Percentiles rank a stretch among this genome's conserved stretches.
Conservation (phyloP, 2,113 vertebrate genomes). For the Chloroceryle aenea region DNA sequence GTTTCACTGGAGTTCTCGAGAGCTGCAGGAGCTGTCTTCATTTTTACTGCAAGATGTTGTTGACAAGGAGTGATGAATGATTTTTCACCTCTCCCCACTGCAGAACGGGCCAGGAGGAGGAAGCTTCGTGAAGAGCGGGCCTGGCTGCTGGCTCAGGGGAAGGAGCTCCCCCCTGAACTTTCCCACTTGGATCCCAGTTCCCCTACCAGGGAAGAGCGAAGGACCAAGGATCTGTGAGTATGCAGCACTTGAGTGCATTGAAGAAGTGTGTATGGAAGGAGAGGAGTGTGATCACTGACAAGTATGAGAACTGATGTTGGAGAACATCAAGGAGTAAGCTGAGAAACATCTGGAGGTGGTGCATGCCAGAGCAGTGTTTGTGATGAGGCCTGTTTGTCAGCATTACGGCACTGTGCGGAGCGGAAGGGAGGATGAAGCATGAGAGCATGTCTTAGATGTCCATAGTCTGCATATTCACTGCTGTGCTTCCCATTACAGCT, state of each 20-base stretch:
- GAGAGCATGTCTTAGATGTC: not conserved
- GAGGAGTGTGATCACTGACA: not conserved
- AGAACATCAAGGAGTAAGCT: not conserved
- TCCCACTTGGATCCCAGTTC: slow-evolving; percentile 89
- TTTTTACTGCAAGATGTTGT: not conserved
- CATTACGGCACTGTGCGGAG: not conserved
- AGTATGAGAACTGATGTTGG: not conserved
- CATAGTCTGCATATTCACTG: not conserved
- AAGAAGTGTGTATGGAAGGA: not conserved
- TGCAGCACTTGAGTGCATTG: fast-evolving
- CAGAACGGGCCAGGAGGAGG: slow-evolving; percentile 92
- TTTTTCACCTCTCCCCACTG: not conserved
- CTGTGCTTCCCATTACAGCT: slow-evolving; percentile 76
- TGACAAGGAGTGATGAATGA: not conserved
- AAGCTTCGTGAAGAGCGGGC: slow-evolving; percentile 93
- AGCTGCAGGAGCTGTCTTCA: not conserved
- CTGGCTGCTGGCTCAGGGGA: slow-evolving; percentile 93
- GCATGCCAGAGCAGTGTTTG: not conserved
- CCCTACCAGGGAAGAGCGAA: slow-evolving; percentile 83
- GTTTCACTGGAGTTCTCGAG: not conserved
- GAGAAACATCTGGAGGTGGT: not conserved
- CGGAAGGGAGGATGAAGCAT: not conserved
- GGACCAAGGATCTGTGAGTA: slow-evolving; percentile 90
- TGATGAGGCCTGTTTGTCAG: not conserved
- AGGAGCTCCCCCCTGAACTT: slow-evolving; percentile 91